phyloP scores from a whole-genome alignment of 2,888 invertebrate genomes.

The Erebia palarica region DNA sequence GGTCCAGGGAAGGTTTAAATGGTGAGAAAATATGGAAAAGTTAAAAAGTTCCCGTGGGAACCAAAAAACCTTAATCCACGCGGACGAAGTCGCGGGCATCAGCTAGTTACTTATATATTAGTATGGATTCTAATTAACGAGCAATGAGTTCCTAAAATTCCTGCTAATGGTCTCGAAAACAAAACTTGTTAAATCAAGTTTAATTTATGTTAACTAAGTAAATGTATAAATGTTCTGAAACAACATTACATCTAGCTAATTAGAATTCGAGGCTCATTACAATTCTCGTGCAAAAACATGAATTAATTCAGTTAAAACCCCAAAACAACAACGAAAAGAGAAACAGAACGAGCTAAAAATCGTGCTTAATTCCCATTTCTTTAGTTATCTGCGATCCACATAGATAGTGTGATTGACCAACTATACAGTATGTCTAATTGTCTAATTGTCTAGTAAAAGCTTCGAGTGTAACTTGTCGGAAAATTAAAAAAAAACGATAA shows the following conservation, averaged over 20 bases:
- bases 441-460: too few relatives aligned
- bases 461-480: too few relatives aligned
- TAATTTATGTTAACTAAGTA: neutral
- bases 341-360: slow-evolving; percentile 1
- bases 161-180: neutral
- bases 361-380: slow-evolving; percentile 12
- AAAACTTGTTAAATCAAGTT: neutral
- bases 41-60: too few relatives aligned
- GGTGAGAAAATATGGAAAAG: too few relatives aligned
- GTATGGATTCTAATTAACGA: too few relatives aligned
- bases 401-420: slow-evolving; percentile 18
- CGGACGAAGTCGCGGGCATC: too few relatives aligned
- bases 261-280: neutral
- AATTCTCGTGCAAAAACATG: neutral
- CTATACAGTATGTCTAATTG: neutral
- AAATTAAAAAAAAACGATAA: too few relatives aligned
- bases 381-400: neutral
- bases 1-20: too few relatives aligned
- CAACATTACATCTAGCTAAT: neutral
- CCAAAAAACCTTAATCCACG: too few relatives aligned
- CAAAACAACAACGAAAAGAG: slow-evolving; percentile 17
- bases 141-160: neutral
- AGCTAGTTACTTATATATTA: too few relatives aligned
- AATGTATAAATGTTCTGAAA: neutral
- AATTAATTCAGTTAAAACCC: slow-evolving; percentile 10